Conservation (phyloP, 2,797 vertebrate genomes). For the Spheniscus humboldti region DNA sequence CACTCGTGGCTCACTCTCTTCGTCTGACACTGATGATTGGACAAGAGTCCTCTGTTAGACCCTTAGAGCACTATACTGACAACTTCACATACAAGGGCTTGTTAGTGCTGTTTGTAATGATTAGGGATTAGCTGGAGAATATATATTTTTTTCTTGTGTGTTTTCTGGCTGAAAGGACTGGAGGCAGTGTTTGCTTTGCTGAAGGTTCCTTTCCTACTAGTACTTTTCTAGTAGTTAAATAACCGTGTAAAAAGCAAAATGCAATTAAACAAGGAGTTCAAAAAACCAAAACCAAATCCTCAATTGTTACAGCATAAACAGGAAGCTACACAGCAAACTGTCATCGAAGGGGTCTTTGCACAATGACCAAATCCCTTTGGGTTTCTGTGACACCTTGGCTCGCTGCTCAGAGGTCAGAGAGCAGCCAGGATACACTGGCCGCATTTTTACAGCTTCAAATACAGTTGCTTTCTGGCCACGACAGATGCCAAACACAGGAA, state of each 20-base stretch:
- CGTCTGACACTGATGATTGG: neutral
- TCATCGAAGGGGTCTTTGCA: neutral
- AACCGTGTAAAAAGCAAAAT: neutral
- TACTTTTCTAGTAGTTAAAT: neutral
- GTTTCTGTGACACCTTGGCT: neutral
- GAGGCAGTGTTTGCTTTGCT: neutral
- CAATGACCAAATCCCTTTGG: neutral
- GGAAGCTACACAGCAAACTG: neutral
- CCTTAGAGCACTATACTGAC: neutral
- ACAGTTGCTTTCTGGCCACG: neutral
- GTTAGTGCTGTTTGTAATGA: neutral
- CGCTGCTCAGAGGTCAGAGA: neutral
- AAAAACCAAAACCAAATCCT: neutral
- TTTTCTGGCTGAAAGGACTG: neutral
- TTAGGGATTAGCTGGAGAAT: neutral
- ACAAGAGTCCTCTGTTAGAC: neutral
- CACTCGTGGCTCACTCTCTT: fast-evolving
- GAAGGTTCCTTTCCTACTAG: neutral
- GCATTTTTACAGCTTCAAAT: neutral
- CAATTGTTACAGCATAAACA: neutral
- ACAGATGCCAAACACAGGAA: neutral
- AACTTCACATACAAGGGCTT: neutral
- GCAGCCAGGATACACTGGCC: neutral
- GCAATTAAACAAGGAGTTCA: neutral
- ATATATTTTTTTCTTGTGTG: neutral